Conservation (phyloP, 2,113 vertebrate species). For the Tor tambroides region DNA sequence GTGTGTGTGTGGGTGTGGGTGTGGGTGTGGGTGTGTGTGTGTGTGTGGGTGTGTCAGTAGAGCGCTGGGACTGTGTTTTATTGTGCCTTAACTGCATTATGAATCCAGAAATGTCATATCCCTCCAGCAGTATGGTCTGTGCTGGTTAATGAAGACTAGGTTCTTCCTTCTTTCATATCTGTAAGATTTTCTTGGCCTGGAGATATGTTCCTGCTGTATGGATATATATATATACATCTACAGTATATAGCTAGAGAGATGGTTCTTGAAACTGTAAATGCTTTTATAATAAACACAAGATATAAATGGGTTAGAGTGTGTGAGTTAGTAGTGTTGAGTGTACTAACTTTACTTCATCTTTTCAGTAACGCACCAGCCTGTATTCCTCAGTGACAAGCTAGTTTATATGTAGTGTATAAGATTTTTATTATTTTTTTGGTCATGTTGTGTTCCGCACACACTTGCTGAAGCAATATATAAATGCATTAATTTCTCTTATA, state of each 20-base stretch:
- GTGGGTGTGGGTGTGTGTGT: conserved; percentile 2
- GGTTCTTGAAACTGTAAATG: neutral
- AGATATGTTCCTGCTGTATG: neutral
- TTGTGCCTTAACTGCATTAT: conserved; percentile 26
- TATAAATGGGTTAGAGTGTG: neutral
- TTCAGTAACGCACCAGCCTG: neutral
- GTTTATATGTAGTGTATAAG: neutral
- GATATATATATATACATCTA: neutral
- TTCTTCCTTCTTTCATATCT: conserved; percentile 21
- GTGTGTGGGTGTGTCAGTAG: neutral
- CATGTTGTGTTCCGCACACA: neutral
- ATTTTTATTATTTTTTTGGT: neutral
- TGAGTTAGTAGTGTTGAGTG: neutral
- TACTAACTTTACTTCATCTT: neutral
- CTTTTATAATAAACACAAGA: neutral
- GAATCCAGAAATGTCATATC: conserved; percentile 13
- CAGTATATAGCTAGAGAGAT: neutral
- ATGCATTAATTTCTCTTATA: neutral
- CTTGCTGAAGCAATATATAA: neutral
- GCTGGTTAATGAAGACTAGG: conserved; percentile 8
- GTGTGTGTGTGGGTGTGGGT: neutral
- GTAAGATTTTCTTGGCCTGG: conserved; percentile 7
- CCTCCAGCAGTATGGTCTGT: neutral
- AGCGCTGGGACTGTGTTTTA: neutral
- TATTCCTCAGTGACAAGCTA: neutral